Base-by-base conservation (phyloP, 2,888 invertebrate species). In the Ornithoptera alexandrae region DNA sequence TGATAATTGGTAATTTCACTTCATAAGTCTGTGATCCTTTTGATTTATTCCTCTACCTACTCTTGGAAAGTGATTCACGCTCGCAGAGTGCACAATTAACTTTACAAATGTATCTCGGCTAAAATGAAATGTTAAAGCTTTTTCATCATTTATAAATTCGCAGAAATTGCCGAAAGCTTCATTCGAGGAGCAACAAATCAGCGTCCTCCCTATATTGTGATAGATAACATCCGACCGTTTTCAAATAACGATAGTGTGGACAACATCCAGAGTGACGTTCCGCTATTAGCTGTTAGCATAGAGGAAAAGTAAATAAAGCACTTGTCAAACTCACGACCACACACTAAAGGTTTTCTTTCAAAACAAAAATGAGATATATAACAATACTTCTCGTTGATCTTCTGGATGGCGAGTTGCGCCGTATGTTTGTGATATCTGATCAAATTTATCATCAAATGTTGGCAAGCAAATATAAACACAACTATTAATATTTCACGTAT, bases 141-240 rank as follows among this genome's bases (percentile, higher is more conserved):
- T 64, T 64, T 60, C 63, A 59, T 60, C 70, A 46, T 69, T 63
- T 50, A 60, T 36, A 68, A 62, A 64, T 65, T 69, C 67, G 57
- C 65, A 69, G 56, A 73, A 65, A 72, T 73, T 62, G 69, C 61
- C 56, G 67, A 72, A 75, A 74, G 72, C 74, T 72, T 68, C 69
- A 79, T 77, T 78, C 75, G 77, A 76, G 74, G 74, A 75, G 77
- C 75, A 74, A 82, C 83, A 83, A 85, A 83, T 84, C 81, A 83
- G 78, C 77, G 81, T 81, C 78, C 72, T 67, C 69, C 70, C 74
- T 78, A 76, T 81, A 81, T 79, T 82, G 56, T 50, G 67, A 69
- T 65, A 65, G 62, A 66, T 65, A 71, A 69, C 65, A 63, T 46
- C 65, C 36, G 64, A 70, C 67, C 67, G 67, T 70, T 67, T 67